phyloP scores from a whole-genome alignment of 2,113 vertebrate genomes.

The Scatophagus argus region DNA sequence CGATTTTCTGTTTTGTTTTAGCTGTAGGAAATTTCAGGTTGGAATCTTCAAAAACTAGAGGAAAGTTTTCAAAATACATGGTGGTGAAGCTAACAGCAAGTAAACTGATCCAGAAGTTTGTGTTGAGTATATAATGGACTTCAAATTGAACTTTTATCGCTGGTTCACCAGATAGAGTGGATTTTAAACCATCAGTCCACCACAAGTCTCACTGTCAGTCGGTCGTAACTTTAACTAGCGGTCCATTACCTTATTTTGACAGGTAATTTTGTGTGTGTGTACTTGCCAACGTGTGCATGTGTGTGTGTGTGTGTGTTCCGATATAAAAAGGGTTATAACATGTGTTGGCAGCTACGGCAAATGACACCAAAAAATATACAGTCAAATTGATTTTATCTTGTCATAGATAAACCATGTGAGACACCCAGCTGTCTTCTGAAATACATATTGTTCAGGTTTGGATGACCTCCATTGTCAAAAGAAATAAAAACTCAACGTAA shows the following conservation, averaged over 20 bases:
- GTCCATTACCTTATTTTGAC: background rate
- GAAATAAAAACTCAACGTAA: constrained; percentile 6
- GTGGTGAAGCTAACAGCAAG: background rate
- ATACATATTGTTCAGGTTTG: constrained; percentile 7
- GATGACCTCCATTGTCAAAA: constrained; percentile 34
- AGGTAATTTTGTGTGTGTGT: no score
- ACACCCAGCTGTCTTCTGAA: constrained; percentile 18
- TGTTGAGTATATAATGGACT: no score
- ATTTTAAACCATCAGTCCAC: background rate
- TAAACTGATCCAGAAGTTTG: no score
- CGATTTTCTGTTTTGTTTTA: background rate
- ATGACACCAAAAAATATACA: background rate
- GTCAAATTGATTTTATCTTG: constrained; percentile 42
- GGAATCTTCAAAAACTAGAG: background rate
- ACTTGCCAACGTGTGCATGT: no score
- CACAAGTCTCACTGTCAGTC: background rate
- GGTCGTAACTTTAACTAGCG: constrained; percentile 8
- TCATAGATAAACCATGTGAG: constrained; percentile 3
- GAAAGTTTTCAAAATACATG: background rate
- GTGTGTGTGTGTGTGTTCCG: constrained; percentile 28
- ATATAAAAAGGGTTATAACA: constrained; percentile 18
- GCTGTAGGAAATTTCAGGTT: background rate
- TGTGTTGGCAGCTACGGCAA: constrained; percentile 36
- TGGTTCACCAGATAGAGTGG: background rate
- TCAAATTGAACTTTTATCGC: background rate